Percentiles rank a stretch among this genome's conserved stretches.
phyloP scores from a whole-genome alignment of 2,797 vertebrate species.

The Acropternis orthonyx region DNA sequence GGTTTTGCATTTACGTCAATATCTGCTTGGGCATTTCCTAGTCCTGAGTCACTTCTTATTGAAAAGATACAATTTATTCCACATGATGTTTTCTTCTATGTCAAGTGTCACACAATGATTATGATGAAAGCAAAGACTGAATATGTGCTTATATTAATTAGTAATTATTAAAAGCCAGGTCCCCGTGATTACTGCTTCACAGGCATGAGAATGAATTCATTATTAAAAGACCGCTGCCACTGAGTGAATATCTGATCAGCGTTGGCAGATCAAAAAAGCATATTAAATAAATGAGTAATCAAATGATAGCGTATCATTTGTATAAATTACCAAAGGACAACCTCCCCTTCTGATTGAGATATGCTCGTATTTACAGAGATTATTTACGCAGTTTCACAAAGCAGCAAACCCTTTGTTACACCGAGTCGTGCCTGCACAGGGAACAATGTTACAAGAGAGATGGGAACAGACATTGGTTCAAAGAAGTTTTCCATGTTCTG shows the following conservation, averaged over 20 bases:
- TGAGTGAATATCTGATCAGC: not conserved
- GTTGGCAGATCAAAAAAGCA: conserved; percentile 1
- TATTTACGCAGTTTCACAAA: not conserved
- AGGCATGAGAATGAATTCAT: conserved; percentile 24
- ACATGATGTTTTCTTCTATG: not conserved
- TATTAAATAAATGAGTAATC: conserved; percentile 43
- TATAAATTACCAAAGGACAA: conserved; percentile 27
- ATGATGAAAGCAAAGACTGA: conserved; percentile 13
- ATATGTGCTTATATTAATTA: conserved; percentile 49
- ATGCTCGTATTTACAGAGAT: not conserved
- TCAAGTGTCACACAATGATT: conserved; percentile 12
- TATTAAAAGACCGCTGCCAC: not conserved
- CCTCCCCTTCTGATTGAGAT: not conserved
- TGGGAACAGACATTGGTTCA: not conserved
- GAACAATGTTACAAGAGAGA: not conserved
- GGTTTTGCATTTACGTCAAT: not conserved
- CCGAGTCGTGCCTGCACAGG: rapidly evolving
- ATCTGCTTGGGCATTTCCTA: not conserved
- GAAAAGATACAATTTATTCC: not conserved
- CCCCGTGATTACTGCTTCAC: conserved; percentile 25
- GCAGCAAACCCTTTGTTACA: not conserved
- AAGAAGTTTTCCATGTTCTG: not conserved
- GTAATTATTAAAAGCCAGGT: conserved; percentile 40
- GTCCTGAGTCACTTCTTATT: not conserved
- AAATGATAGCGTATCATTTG: conserved; percentile 1